A percentile compares a stretch with the other conserved stretches of the same genome.
Evolutionary conservation across 2,113 vertebrate species (phyloP).

Genomic region (Guaruba guarouba): DNA sequence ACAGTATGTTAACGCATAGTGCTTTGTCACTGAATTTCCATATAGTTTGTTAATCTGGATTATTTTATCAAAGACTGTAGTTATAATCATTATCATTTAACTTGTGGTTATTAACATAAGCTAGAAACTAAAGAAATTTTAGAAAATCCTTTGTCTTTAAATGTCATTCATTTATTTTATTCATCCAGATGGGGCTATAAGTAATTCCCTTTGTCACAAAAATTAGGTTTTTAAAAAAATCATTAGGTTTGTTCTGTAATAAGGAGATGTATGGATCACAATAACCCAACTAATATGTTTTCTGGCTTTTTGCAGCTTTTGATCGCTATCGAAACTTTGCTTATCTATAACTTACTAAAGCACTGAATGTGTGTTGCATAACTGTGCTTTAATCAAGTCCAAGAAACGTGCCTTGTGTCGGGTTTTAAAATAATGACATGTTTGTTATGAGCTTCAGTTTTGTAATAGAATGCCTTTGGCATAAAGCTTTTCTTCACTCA

Average conservation of each 20-base stretch:
- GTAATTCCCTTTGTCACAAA: conserved; percentile 66
- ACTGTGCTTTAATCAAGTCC: conserved; percentile 71
- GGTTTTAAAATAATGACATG: neutral
- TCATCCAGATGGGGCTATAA: conserved; percentile 48
- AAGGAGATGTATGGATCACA: neutral
- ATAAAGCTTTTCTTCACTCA: neutral
- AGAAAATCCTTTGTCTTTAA: neutral
- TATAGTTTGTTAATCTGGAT: neutral
- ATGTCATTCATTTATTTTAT: neutral
- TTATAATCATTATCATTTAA: neutral
- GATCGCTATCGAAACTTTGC: conserved; percentile 64
- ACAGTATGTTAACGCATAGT: neutral
- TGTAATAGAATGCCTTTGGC: neutral
- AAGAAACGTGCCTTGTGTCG: conserved; percentile 81
- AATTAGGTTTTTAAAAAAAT: neutral
- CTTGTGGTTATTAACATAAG: neutral
- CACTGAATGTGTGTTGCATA: conserved; percentile 56
- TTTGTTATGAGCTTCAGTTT: neutral
- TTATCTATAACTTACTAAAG: conserved; percentile 75
- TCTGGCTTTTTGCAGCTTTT: conserved; percentile 80
- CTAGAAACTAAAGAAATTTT: neutral
- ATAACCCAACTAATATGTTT: conserved; percentile 76
- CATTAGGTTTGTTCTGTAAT: neutral
- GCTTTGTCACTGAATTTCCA: neutral
- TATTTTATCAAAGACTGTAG: neutral